Evolutionary conservation across 2,113 vertebrate species (phyloP).

Genomic region (Sander vitreus): DNA sequence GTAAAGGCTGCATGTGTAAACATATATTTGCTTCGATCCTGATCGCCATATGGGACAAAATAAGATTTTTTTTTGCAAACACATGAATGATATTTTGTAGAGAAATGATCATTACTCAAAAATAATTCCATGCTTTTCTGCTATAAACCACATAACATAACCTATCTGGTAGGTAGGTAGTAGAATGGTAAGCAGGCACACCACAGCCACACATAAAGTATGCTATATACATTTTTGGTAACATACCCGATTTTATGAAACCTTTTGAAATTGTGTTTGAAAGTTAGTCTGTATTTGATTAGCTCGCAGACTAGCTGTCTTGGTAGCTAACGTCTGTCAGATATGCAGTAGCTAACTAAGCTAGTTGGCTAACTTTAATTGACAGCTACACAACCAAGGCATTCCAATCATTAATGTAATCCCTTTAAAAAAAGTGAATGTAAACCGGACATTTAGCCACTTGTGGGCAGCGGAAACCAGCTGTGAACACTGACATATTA

Average conservation of each 20-base stretch:
- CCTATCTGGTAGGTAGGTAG: background rate
- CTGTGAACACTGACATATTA: background rate
- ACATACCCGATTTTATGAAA: too few species aligned
- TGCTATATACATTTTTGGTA: too few species aligned
- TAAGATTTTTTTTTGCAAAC: background rate
- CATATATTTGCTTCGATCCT: background rate
- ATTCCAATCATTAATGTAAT: background rate
- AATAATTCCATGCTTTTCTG: background rate
- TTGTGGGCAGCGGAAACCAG: background rate
- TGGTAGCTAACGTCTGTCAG: background rate
- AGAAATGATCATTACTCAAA: background rate
- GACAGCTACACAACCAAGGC: background rate
- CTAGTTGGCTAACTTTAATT: background rate
- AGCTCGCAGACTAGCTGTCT: background rate
- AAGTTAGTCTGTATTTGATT: background rate
- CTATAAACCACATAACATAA: background rate
- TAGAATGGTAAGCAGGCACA: background rate
- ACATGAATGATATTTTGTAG: constrained; percentile 17
- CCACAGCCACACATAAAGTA: background rate
- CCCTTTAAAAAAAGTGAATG: too few species aligned
- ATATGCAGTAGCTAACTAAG: background rate
- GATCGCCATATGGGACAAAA: background rate
- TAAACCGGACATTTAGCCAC: background rate
- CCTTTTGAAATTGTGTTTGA: background rate
- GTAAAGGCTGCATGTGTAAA: constrained; percentile 41